Base-by-base conservation (phyloP, 2,888 invertebrate genomes). In the Pollenia labialis region DNA sequence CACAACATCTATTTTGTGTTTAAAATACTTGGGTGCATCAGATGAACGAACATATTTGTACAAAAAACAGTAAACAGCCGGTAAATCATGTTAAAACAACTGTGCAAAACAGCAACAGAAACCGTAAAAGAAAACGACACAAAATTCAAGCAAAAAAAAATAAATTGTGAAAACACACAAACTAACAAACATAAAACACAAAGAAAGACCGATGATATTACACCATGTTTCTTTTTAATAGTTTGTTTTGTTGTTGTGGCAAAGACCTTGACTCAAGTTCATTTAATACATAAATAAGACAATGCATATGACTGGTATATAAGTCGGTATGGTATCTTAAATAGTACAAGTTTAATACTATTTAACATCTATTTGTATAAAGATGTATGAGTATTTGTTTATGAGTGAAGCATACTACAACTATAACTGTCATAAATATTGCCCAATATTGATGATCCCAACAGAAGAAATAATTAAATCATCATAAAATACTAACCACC, bases 221-320 rank as follows among this genome's bases (percentile, higher is more conserved):
- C 42, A 85, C 48, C 81, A 66, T 52, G 60, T 79, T 71, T 50
- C 42, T 14, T 42, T 81, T 71, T 50, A 58, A 50, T 23, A 50
- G 48, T 69, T 84, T 23, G 32, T 32, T 32, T 32, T 32, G 32
- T 74, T 87, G 60, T 81, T 76, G 81, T 87, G 88, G 83, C 85
- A 88, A 82, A 88, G 88, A 88, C 88, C 88, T 88, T 88, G 88
- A 74, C 71, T 88, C 88, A 88, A 88, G 88, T 88, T 87, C 88
- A 87, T 46, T 60, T 74, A 46, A 66, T 16, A 52, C 9, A 84
- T 72, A 72, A 60, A 84, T 11, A 66, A 66, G 10, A 40, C 16
- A 69, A 82, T 42, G 16, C 40, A 44, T n/a, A 62, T 14, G 44
- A 64, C 32, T n/a, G 32, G 46, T 12, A 60, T n/a, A 44, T 10